Evolutionary conservation across 1,140 invertebrate species (phyloP), one percentile per base, ranked within the genome.

Genomic region (Subanguina moxae): DNA sequence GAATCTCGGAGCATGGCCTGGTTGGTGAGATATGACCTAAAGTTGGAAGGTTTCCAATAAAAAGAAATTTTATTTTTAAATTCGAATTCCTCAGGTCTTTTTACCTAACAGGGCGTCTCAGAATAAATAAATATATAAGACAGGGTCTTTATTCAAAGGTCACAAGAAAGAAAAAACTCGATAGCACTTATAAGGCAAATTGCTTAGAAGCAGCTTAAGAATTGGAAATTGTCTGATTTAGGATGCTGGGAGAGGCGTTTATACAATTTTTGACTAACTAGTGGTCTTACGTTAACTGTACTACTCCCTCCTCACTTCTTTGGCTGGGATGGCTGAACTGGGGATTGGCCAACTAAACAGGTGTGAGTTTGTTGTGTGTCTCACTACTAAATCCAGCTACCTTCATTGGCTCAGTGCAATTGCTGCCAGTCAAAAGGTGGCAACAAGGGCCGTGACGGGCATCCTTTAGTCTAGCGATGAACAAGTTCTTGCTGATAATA

Each of bases 401-500:
- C 62, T 82, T 82, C 19, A 82, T 82, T 25, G 76, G 62, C 25
- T 57, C 67, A 25, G 64, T 62, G 38, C 80, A 82, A 7, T 82
- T 74, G 28, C 81, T 65, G 23, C 80, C 80, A 25, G 67, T 80
- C 3, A 82, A 32, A 57, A 80, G 74, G n/a, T 69, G 65, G 61
- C 80, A 82, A 52, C 80, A 82, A 1, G 76, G 46, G 9, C 70
- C 67, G n/a, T 77, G 62, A 30, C 80, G 72, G n/a, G 64, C 77
- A 65, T 82, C 80, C 42, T 82, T 82, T 23, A 82, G 38, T 11
- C 81, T 46, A 9, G 80, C 78, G 42, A 82, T 73, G 61, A 82
- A 82, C 27, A 82, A 66, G 68, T 82, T 82, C 62, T 82, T 82
- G 43, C 77, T 80, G 42, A 82, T 82, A 5, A 82, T 67, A 27